A percentile compares a stretch with the other conserved stretches of the same genome.
These are phyloP conservation scores for Gallinago solitaria DNA, from an alignment of 2,797 vertebrate species.

Conservation along the genomic window DNA sequence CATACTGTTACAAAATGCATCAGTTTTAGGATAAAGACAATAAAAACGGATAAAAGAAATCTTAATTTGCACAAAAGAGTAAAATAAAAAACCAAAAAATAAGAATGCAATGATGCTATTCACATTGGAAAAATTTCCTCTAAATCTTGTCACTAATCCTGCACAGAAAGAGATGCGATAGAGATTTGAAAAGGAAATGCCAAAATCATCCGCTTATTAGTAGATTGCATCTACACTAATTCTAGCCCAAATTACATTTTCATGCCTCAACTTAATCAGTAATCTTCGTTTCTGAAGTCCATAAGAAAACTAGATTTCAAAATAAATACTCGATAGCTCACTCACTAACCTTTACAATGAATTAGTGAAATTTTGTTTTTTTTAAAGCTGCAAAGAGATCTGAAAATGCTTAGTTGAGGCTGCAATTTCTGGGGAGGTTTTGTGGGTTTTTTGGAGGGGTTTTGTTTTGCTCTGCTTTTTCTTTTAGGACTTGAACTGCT, in stretches of 20 bases:
- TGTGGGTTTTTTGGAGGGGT: background rate
- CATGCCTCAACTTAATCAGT: background rate
- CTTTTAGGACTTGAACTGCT: background rate
- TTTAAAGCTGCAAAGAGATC: conserved; percentile 36
- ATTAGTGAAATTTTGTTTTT: conserved; percentile 39
- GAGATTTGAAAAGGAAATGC: conserved; percentile 2
- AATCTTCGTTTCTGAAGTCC: conserved; percentile 30
- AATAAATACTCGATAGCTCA: background rate
- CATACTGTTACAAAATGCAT: background rate
- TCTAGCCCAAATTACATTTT: conserved; percentile 4
- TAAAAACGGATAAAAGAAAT: background rate
- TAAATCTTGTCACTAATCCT: background rate
- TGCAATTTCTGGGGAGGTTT: background rate
- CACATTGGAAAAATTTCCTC: background rate
- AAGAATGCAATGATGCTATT: background rate
- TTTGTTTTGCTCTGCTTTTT: background rate
- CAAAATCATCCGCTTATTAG: background rate
- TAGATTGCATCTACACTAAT: background rate
- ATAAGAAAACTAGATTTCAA: conserved; percentile 4
- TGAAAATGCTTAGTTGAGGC: background rate
- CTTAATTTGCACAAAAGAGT: background rate
- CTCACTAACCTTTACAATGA: conserved; percentile 9
- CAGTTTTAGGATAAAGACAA: background rate
- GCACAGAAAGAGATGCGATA: background rate
- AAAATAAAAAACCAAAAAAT: background rate